Conservation (phyloP, 2,888 invertebrate genomes). For the Stegophylla sp. region DNA sequence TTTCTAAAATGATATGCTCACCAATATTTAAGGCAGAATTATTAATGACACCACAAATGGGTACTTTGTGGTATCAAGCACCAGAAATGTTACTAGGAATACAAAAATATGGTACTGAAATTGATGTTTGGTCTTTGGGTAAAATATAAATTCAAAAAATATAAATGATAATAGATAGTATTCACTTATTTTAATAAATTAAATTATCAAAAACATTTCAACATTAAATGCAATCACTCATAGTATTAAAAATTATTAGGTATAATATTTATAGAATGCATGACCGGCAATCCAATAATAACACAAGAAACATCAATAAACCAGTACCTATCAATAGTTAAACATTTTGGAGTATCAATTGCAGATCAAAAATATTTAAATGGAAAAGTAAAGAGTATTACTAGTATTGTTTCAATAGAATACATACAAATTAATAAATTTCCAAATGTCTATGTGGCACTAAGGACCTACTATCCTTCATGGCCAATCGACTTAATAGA, state of each 20-base stretch:
- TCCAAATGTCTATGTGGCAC: not conserved
- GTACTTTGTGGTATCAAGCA: slow-evolving; percentile 87
- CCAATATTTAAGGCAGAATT: slow-evolving; percentile 68
- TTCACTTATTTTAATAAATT: not conserved
- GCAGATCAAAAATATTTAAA: slow-evolving; percentile 26
- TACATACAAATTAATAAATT: not conserved
- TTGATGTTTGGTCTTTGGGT: slow-evolving; percentile 33
- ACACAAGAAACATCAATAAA: slow-evolving; percentile 19
- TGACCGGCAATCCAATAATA: not conserved
- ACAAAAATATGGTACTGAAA: slow-evolving; percentile 67
- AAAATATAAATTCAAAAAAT: slow-evolving; percentile 19
- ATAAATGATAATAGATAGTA: too few species aligned
- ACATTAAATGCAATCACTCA: not conserved
- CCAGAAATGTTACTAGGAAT: slow-evolving; percentile 86
- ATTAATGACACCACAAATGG: slow-evolving; percentile 87
- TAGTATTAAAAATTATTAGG: not conserved
- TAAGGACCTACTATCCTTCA: slow-evolving; percentile 4
- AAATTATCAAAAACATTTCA: not conserved
- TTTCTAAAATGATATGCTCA: slow-evolving; percentile 77
- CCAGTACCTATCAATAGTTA: slow-evolving; percentile 27
- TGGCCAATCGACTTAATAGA: slow-evolving; percentile 19
- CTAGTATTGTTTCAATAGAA: not conserved
- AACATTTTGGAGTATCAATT: slow-evolving; percentile 3
- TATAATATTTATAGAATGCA: slow-evolving; percentile 22
- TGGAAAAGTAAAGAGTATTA: not conserved